These are phyloP conservation scores for Percina caprodes DNA, from an alignment of 2,113 vertebrate genomes.

Conservation along the genomic window DNA sequence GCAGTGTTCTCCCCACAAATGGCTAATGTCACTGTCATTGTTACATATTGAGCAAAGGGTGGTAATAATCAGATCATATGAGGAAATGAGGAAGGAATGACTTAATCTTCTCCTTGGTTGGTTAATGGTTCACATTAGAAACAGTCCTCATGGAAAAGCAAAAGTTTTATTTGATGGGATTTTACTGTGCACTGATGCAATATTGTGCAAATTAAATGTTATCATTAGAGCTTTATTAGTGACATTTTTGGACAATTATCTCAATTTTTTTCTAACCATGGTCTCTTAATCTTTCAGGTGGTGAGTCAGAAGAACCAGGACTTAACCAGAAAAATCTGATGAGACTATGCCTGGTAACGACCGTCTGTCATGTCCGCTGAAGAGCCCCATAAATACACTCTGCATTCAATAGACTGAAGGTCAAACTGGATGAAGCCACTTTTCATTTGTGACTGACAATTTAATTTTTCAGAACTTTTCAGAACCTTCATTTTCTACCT, in stretches of 20 bases:
- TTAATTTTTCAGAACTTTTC: neutral
- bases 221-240: neutral
- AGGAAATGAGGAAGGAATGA: constrained; percentile 38
- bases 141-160: neutral
- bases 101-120: constrained; percentile 26
- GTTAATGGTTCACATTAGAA: constrained; percentile 25
- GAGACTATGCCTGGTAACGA: neutral
- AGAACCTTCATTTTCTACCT: constrained; percentile 41
- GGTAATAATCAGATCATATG: constrained; percentile 25
- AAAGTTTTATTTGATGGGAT: constrained; percentile 12
- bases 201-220: neutral
- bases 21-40: constrained; percentile 54
- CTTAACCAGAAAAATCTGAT: constrained; percentile 25
- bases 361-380: constrained; percentile 26
- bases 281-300: constrained; percentile 70
- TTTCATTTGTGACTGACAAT: constrained; percentile 7
- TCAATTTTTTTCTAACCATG: constrained; percentile 35
- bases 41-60: constrained; percentile 51
- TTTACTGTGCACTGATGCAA: neutral
- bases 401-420: neutral
- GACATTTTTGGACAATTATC: neutral
- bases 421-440: constrained; percentile 23
- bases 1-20: constrained; percentile 45
- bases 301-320: constrained; percentile 14
- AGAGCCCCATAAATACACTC: neutral